Percentiles rank a stretch among this genome's conserved stretches.
phyloP scores from a whole-genome alignment of 2,797 vertebrate genomes.

The Sarcoramphus papa region DNA sequence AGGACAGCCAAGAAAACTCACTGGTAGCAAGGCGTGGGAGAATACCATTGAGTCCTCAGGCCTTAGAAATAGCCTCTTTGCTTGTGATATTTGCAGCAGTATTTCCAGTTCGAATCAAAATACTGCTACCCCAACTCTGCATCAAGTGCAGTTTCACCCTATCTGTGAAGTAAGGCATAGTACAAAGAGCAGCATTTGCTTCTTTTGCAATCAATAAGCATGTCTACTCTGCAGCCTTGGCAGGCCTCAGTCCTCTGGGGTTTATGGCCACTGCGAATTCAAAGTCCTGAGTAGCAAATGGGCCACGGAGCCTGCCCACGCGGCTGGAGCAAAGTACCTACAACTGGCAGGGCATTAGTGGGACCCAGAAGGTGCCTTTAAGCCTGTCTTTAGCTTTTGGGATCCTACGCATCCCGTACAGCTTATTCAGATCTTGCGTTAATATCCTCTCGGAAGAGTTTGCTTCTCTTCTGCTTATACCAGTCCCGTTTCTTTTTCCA shows the following conservation, averaged over 20 bases:
- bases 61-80: background rate
- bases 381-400: background rate
- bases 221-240: background rate
- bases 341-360: background rate
- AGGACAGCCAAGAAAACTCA: background rate
- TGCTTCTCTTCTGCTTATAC: background rate
- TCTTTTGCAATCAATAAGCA: background rate
- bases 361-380: background rate
- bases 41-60: background rate
- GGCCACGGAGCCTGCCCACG: fast-evolving
- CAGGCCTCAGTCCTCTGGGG: background rate
- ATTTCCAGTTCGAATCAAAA: background rate
- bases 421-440: background rate
- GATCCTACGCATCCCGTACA: background rate
- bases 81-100: background rate
- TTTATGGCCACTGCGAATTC: background rate
- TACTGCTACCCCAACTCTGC: background rate
- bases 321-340: background rate
- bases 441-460: background rate
- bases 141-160: fast-evolving
- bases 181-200: background rate
- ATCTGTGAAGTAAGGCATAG: background rate
- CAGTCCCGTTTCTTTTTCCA: background rate
- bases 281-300: background rate
- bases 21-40: background rate